Conservation (phyloP, 1,140 invertebrate genomes). For the Solenopsis invicta region DNA sequence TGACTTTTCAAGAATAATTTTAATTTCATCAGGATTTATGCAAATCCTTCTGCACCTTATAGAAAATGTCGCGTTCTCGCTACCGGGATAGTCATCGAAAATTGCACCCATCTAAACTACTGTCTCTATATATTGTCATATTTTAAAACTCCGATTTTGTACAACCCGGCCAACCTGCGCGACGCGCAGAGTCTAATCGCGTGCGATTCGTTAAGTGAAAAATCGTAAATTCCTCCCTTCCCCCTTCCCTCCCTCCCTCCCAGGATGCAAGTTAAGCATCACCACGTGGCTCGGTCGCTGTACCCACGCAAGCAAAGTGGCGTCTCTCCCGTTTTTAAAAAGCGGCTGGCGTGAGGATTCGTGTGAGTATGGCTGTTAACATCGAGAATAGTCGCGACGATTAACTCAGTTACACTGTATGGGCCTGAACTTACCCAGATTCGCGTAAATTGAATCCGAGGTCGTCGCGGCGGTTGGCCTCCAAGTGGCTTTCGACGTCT, state of each 20-base stretch:
- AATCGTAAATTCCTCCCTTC: background rate
- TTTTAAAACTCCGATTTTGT: slow-evolving; percentile 1
- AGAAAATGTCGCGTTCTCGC: background rate
- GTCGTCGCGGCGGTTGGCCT: slow-evolving; percentile 86
- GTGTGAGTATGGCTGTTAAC: slow-evolving; percentile 86
- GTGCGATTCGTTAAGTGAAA: background rate
- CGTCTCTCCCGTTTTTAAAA: slow-evolving; percentile 60
- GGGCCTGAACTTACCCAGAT: slow-evolving; percentile 90
- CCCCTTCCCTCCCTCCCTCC: background rate
- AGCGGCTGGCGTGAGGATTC: slow-evolving; percentile 83
- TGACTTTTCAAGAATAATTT: slow-evolving; percentile 57
- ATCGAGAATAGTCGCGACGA: slow-evolving; percentile 67
- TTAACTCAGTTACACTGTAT: slow-evolving; percentile 86
- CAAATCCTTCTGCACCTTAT: background rate
- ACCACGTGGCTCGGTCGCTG: slow-evolving; percentile 62
- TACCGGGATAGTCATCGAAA: background rate
- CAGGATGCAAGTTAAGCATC: slow-evolving; percentile 47
- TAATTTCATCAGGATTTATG: background rate
- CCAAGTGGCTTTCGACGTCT: slow-evolving; percentile 83
- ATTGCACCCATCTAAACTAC: background rate
- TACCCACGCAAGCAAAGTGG: slow-evolving; percentile 49
- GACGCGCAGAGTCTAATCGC: background rate
- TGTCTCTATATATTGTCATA: background rate
- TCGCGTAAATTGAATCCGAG: slow-evolving; percentile 92
- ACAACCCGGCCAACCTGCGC: background rate